Percentiles rank a stretch among this genome's conserved stretches.
Conservation (phyloP, 2,888 invertebrate genomes). For the Palloptera scutellata region DNA sequence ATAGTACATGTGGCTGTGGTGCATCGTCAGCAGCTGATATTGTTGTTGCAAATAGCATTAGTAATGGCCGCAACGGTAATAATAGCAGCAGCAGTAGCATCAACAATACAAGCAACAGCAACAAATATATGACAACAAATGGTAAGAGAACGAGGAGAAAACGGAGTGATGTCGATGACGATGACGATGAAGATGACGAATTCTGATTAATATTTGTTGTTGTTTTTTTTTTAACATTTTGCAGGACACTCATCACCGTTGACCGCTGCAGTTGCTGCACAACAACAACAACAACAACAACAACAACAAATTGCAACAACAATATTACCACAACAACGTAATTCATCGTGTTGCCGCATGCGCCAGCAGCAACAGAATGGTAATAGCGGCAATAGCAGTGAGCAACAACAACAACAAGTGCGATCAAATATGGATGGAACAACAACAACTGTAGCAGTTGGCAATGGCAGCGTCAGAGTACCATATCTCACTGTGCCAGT, state of each 20-base stretch:
- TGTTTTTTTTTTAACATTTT: constrained; percentile 10
- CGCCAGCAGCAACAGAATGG: constrained; percentile 24
- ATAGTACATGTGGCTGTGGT: constrained; percentile 47
- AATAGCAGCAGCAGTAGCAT: constrained; percentile 45
- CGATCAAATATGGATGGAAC: constrained; percentile 38
- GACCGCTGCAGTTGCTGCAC: constrained; percentile 51
- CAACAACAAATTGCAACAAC: constrained; percentile 38
- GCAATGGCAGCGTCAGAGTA: constrained; percentile 33
- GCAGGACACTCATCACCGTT: constrained; percentile 57
- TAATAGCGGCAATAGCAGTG: constrained; percentile 25
- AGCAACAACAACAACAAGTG: constrained; percentile 40
- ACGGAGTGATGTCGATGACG: no score
- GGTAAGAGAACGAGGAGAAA: constrained; percentile 44
- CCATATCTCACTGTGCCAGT: constrained; percentile 14
- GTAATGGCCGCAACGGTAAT: constrained; percentile 16
- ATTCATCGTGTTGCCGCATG: constrained; percentile 42
- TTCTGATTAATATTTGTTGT: constrained; percentile 10
- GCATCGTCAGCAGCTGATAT: constrained; percentile 41
- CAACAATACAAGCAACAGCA: constrained; percentile 44
- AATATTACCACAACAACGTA: constrained; percentile 44
- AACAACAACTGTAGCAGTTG: constrained; percentile 36
- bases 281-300: constrained; percentile 45
- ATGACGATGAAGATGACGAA: no score
- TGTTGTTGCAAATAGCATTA: constrained; percentile 16
- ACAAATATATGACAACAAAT: constrained; percentile 50